These are phyloP conservation scores for Vanessa cardui DNA, from an alignment of 2,888 invertebrate species.

Conservation along the genomic window DNA sequence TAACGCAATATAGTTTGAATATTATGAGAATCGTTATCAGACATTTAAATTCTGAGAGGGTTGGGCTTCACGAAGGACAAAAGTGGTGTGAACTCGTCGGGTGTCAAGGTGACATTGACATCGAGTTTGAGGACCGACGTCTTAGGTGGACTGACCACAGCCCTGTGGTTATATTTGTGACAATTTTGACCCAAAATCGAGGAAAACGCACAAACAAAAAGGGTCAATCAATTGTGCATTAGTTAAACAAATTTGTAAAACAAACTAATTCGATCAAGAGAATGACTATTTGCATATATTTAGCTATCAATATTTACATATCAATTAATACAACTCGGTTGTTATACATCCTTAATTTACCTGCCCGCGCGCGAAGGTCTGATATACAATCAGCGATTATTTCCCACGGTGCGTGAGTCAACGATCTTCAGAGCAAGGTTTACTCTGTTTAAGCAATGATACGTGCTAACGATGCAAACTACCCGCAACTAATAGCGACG, in stretches of 20 bases:
- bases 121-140: slow-evolving; percentile 32
- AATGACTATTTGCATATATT: not conserved
- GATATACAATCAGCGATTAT: slow-evolving; percentile 46
- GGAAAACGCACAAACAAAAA: no score
- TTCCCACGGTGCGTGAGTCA: slow-evolving; percentile 73
- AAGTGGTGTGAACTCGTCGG: slow-evolving; percentile 5
- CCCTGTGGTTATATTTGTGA: no score
- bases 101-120: slow-evolving; percentile 77
- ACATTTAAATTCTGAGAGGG: slow-evolving; percentile 8
- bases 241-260: no score
- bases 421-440: slow-evolving; percentile 61
- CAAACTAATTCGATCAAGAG: not conserved
- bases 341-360: slow-evolving; percentile 30
- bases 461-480: slow-evolving; percentile 66
- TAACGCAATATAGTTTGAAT: not conserved
- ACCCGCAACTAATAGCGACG: slow-evolving; percentile 29
- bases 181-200: no score
- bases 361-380: slow-evolving; percentile 38
- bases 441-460: slow-evolving; percentile 58
- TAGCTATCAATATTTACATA: slow-evolving; percentile 12
- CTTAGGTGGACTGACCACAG: not conserved
- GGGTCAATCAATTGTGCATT: no score
- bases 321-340: slow-evolving; percentile 25
- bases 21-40: slow-evolving; percentile 5
- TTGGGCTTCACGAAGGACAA: slow-evolving; percentile 5